Evolutionary conservation across 2,113 vertebrate genomes (phyloP), one percentile per base, ranked within the genome.

Genomic region (Pterocles gutturalis): DNA sequence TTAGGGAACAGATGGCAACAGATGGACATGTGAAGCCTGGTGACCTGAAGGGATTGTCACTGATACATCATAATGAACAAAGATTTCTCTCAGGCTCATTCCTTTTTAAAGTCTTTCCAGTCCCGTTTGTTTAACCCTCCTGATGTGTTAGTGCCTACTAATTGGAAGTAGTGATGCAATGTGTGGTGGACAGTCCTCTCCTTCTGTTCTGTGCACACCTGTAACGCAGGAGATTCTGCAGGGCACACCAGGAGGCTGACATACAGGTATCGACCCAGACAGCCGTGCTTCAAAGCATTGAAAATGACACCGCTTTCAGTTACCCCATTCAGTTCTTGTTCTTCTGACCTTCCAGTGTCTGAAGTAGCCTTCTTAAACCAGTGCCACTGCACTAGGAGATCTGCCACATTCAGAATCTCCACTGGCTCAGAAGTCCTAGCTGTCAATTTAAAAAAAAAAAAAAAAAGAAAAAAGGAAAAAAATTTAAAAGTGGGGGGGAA

Each of bases 341-440:
- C 83, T 72, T 94, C 85, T 95, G 94, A 96, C 95, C 89, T 94
- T 92, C 96, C 82, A 66, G 75, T 93, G 87, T 97, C 97, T 60
- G 41, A 76, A 84, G 73, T 67, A 97, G 96, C 96, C 96, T 97
- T 97, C 91, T 93, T 72, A 92, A 89, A 78, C 72, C 94, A 91
- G 97, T 98, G 97, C 97, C 90, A 76, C 90, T 89, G 93, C 97
- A 96, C 94, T 83, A 41, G 71, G 75, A 87, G 75, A 97, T 88
- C 92, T 93, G 87, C 95, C 94, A 73, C 60, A 31, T 57, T 75
- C 90, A 90, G 87, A 77, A 79, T 90, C 94, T 88, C 84, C 86
- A 92, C 19, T 58, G 90, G 91, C 89, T 97, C 95, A 70, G 76
- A 96, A 96, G 88, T 93, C 87, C 87, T 91, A 80, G 62, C 94